Conservation (phyloP, 2,113 vertebrate species). For the Myotis yumanensis region DNA sequence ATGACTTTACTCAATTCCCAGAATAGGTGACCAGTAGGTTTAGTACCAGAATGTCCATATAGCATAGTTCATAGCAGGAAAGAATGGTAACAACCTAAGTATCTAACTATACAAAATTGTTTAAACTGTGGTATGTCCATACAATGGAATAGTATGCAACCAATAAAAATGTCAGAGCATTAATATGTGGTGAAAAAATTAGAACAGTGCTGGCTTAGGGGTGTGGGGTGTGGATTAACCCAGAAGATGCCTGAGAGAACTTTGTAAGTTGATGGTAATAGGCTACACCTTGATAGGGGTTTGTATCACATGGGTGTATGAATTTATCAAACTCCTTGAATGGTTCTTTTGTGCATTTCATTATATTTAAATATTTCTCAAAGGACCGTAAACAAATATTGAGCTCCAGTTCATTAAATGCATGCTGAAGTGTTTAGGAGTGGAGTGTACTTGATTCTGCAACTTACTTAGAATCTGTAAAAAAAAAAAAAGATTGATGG, state of each 20-base stretch:
- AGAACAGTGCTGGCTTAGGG: neutral
- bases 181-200: neutral
- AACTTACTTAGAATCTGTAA: neutral
- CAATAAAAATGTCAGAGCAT: neutral
- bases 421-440: neutral
- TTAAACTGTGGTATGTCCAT: neutral
- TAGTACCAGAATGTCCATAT: neutral
- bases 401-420: neutral
- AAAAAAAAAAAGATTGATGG: neutral
- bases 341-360: neutral
- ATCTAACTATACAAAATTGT: neutral
- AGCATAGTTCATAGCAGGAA: neutral
- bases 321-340: neutral
- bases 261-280: neutral
- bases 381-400: neutral
- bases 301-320: neutral
- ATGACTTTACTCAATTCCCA: neutral
- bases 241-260: neutral
- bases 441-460: neutral
- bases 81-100: neutral
- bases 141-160: neutral
- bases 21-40: neutral
- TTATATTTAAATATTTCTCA: neutral
- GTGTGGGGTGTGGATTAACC: neutral
- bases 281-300: neutral